These are phyloP conservation scores for Watsonalla cultraria DNA, from an alignment of 2,888 invertebrate genomes.

Conservation along the genomic window DNA sequence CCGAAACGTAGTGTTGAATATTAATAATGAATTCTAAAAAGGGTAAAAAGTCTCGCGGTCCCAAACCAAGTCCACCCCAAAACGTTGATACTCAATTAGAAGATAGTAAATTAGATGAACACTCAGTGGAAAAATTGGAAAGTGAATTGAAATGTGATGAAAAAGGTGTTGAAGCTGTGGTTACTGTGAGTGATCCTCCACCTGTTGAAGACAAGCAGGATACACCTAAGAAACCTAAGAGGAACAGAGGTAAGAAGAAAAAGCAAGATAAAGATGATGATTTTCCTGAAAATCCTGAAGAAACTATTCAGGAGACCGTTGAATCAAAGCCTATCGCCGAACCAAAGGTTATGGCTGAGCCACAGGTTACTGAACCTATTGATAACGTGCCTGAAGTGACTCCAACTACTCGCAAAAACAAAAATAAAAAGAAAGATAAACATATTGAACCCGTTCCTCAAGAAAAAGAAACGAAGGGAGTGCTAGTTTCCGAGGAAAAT, in stretches of 20 bases:
- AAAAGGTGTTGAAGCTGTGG: conserved; percentile 28
- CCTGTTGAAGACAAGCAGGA: conserved; percentile 26
- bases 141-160: conserved; percentile 22
- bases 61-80: conserved; percentile 37
- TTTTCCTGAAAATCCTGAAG: conserved; percentile 21
- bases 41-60: conserved; percentile 55
- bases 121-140: conserved; percentile 15
- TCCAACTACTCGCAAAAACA: conserved; percentile 58
- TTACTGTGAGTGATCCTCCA: conserved; percentile 1
- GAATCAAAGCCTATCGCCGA: conserved; percentile 2
- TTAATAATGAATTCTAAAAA: conserved; percentile 61
- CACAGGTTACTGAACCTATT: conserved; percentile 8
- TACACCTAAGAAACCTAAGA: conserved; percentile 67
- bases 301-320: conserved; percentile 7
- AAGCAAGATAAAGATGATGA: conserved; percentile 34
- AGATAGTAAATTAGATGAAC: conserved; percentile 18
- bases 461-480: conserved; percentile 7
- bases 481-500: neutral
- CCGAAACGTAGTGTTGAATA: conserved; percentile 16
- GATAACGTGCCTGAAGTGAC: conserved; percentile 18
- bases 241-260: conserved; percentile 67
- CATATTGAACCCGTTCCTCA: conserved; percentile 8
- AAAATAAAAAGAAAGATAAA: conserved; percentile 54
- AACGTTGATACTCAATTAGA: conserved; percentile 17
- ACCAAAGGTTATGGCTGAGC: conserved; percentile 7